These are phyloP conservation scores for Percina caprodes DNA, from an alignment of 2,113 vertebrate species.

Conservation along the genomic window DNA sequence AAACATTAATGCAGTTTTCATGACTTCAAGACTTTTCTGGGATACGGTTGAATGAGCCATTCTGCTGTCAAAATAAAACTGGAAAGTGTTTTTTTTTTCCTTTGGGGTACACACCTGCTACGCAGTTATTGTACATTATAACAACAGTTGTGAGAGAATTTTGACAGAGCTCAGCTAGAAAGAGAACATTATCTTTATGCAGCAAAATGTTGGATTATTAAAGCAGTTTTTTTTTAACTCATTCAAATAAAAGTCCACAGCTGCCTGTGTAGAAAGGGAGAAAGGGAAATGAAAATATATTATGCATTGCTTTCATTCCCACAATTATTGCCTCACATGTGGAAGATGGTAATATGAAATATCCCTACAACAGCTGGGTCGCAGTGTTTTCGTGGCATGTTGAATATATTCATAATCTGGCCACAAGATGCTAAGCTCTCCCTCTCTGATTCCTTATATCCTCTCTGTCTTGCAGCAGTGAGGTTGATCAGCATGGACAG, in stretches of 20 bases:
- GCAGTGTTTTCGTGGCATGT: slow-evolving; percentile 54
- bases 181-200: slow-evolving; percentile 62
- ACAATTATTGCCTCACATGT: slow-evolving; percentile 76
- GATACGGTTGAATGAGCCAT: slow-evolving; percentile 15
- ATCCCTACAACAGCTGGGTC: slow-evolving; percentile 81
- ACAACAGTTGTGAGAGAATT: slow-evolving; percentile 51
- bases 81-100: slow-evolving; percentile 13
- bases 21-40: not conserved
- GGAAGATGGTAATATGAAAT: slow-evolving; percentile 77
- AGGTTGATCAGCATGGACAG: slow-evolving; percentile 72
- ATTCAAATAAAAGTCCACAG: slow-evolving; percentile 74
- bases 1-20: slow-evolving; percentile 23
- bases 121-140: slow-evolving; percentile 58
- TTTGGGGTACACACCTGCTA: slow-evolving; percentile 60
- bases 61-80: slow-evolving; percentile 37
- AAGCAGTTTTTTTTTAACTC: slow-evolving; percentile 45
- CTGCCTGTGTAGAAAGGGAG: slow-evolving; percentile 58
- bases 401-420: slow-evolving; percentile 82
- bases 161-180: slow-evolving; percentile 58
- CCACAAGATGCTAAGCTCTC: slow-evolving; percentile 71
- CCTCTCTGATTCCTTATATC: slow-evolving; percentile 56
- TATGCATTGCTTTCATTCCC: slow-evolving; percentile 78
- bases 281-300: slow-evolving; percentile 76
- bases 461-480: slow-evolving; percentile 47
- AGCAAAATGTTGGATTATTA: slow-evolving; percentile 66